phyloP scores from a whole-genome alignment of 1,140 invertebrate genomes.

The Pseudomyrmex cubaensis region DNA sequence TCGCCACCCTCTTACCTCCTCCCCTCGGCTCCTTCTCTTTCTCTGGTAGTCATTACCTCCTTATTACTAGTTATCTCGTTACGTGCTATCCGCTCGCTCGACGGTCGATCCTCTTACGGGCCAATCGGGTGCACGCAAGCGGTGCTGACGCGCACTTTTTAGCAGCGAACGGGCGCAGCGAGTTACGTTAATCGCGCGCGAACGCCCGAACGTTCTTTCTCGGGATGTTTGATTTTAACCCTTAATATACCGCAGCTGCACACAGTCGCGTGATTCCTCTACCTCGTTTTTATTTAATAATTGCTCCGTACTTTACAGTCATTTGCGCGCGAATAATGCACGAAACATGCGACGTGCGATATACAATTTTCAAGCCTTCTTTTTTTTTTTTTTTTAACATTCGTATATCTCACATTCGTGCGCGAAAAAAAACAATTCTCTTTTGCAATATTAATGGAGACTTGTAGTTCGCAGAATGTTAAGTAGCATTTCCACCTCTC shows the following conservation, averaged over 20 bases:
- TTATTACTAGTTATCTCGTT: constrained; percentile 81
- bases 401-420: not conserved
- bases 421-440: not conserved
- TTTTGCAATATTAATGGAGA: not conserved
- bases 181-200: constrained; percentile 55
- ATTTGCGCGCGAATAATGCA: constrained; percentile 8
- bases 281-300: constrained; percentile 24
- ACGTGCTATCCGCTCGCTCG: constrained; percentile 69
- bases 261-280: constrained; percentile 9
- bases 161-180: constrained; percentile 42
- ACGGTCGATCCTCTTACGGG: constrained; percentile 55
- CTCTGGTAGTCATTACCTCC: constrained; percentile 76
- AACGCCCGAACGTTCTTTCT: constrained; percentile 20
- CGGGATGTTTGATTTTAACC: constrained; percentile 34
- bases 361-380: not conserved
- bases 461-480: not conserved
- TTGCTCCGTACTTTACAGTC: not conserved
- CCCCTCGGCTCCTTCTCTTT: constrained; percentile 40
- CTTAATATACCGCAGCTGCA: constrained; percentile 24
- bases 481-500: not conserved
- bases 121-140: constrained; percentile 58
- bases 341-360: no score
- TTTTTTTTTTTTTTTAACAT: not conserved
- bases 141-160: constrained; percentile 55
- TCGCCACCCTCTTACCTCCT: constrained; percentile 4